Conservation (phyloP, 53 echinoderm and acorn worm genomes). For the Mesocentrotus franciscanus region DNA sequence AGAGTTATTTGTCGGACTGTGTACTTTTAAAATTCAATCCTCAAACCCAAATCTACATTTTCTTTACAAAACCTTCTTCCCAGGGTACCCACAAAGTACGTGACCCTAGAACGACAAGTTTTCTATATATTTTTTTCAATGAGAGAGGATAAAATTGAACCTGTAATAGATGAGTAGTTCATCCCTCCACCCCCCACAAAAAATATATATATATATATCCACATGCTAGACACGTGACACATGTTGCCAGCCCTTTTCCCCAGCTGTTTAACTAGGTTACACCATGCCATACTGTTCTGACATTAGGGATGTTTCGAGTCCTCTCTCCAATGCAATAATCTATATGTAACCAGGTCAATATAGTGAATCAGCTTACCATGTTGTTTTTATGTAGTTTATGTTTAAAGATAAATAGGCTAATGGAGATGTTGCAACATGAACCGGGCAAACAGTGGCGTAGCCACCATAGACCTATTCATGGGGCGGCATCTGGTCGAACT, state of each 20-base stretch:
- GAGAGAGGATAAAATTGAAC: neutral
- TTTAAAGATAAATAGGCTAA: too few species aligned
- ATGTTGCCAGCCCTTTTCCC: neutral
- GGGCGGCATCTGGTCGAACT: too few species aligned
- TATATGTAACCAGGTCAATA: neutral
- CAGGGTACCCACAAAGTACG: neutral
- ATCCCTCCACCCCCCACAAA: neutral
- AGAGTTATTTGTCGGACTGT: too few species aligned
- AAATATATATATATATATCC: too few species aligned
- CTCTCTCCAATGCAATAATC: neutral
- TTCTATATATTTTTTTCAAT: neutral
- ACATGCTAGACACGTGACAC: neutral
- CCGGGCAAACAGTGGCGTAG: too few species aligned
- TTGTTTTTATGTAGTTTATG: too few species aligned
- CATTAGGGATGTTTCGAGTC: neutral
- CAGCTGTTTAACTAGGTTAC: neutral
- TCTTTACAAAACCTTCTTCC: too few species aligned
- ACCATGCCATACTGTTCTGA: neutral
- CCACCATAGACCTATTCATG: too few species aligned
- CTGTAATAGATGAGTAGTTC: neutral
- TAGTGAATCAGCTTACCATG: neutral
- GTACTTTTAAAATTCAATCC: too few species aligned
- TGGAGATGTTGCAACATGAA: too few species aligned
- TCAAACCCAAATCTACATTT: too few species aligned
- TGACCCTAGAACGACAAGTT: neutral